These are phyloP conservation scores for Drosophila navojoa DNA, from an alignment of 1,140 invertebrate genomes.

Conservation along the genomic window DNA sequence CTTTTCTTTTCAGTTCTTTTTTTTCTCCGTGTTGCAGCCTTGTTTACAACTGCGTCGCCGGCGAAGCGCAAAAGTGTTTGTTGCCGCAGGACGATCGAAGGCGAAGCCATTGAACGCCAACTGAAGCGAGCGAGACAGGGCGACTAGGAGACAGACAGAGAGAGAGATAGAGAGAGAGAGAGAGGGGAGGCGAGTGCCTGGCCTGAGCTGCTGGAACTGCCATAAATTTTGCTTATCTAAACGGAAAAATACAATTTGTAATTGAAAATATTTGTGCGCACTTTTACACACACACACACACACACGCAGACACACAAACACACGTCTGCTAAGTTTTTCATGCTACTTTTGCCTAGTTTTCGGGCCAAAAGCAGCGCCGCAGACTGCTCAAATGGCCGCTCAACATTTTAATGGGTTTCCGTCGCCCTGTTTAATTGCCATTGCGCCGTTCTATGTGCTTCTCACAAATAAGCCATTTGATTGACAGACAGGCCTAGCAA, in stretches of 20 bases:
- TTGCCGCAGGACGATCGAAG: constrained; percentile 66
- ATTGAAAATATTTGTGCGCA: constrained; percentile 78
- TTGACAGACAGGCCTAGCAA: background rate
- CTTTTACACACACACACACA: constrained; percentile 21
- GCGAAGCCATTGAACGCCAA: constrained; percentile 12
- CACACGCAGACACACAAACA: constrained; percentile 7
- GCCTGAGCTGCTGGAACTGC: constrained; percentile 45
- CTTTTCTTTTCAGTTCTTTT: background rate
- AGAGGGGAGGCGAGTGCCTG: background rate
- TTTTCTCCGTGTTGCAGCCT: constrained; percentile 35
- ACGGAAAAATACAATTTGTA: constrained; percentile 82
- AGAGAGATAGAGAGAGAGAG: background rate
- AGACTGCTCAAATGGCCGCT: constrained; percentile 15
- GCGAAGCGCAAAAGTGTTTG: constrained; percentile 77
- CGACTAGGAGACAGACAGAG: no score
- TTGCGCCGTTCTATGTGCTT: constrained; percentile 2
- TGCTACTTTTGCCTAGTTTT: constrained; percentile 21
- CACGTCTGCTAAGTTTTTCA: constrained; percentile 47
- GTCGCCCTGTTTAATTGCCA: constrained; percentile 47
- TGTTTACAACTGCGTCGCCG: constrained; percentile 76
- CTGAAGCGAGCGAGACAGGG: no score
- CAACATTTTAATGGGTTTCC: constrained; percentile 50
- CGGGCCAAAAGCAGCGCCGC: constrained; percentile 6
- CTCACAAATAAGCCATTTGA: constrained; percentile 11
- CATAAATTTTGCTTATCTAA: constrained; percentile 80